These are phyloP conservation scores for Caradrina kadenii DNA, from an alignment of 2,888 invertebrate species.

Conservation along the genomic window DNA sequence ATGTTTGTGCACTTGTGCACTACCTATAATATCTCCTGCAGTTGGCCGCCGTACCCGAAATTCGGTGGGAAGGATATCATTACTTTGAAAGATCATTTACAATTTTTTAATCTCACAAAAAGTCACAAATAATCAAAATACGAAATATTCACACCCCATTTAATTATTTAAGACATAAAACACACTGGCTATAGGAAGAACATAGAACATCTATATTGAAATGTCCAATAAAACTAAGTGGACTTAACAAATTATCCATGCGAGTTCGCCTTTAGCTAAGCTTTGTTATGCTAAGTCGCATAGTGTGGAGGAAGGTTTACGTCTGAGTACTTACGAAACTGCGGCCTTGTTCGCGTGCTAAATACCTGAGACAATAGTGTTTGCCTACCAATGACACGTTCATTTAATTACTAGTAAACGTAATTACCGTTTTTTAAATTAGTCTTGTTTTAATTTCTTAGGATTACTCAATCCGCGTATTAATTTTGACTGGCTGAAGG, in stretches of 20 bases:
- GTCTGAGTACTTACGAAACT: slow-evolving; percentile 63
- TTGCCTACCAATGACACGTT: slow-evolving; percentile 68
- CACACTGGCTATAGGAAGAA: slow-evolving; percentile 35
- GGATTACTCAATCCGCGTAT: slow-evolving; percentile 17
- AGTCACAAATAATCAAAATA: too few relatives aligned
- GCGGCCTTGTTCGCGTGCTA: slow-evolving; percentile 68
- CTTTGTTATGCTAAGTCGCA: slow-evolving; percentile 63
- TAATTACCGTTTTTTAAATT: slow-evolving; percentile 66
- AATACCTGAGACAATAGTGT: slow-evolving; percentile 62
- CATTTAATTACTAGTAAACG: slow-evolving; percentile 68
- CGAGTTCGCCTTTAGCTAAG: slow-evolving; percentile 59
- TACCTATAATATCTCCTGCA: too few relatives aligned
- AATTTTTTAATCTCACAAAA: too few relatives aligned
- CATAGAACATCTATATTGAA: slow-evolving; percentile 47
- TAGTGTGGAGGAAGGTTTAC: slow-evolving; percentile 65
- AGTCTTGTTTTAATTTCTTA: slow-evolving; percentile 33
- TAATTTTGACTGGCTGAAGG: background rate
- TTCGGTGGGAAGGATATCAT: too few relatives aligned
- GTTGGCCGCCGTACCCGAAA: too few relatives aligned
- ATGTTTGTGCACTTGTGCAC: too few relatives aligned
- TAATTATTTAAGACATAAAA: slow-evolving; percentile 3
- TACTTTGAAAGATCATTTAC: too few relatives aligned
- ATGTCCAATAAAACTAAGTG: slow-evolving; percentile 60
- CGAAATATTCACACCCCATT: too few relatives aligned
- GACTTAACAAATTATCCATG: slow-evolving; percentile 64